A percentile compares a stretch with the other conserved stretches of the same genome.
phyloP scores from a whole-genome alignment of 2,113 vertebrate species.

The Catharus bicknelli region DNA sequence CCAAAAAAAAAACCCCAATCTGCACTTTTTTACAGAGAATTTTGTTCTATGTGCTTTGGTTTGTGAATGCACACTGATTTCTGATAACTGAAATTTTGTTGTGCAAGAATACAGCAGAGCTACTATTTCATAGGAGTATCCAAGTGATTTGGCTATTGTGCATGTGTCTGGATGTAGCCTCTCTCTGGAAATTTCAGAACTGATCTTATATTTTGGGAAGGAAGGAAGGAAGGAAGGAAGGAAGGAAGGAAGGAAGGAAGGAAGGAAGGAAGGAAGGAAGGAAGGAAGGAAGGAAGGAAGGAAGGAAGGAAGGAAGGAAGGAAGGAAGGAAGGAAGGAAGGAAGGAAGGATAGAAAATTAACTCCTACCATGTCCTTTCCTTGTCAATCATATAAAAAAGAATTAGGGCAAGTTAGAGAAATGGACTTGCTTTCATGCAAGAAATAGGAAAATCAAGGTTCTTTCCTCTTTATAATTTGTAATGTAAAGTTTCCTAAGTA shows the following conservation, averaged over 20 bases:
- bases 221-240: too few species aligned
- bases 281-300: background rate
- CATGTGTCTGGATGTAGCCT: background rate
- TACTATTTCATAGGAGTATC: background rate
- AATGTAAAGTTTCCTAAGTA: background rate
- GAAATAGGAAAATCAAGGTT: background rate
- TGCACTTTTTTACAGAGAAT: background rate
- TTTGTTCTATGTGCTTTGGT: background rate
- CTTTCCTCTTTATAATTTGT: background rate
- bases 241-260: too few species aligned
- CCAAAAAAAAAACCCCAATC: background rate
- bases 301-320: background rate
- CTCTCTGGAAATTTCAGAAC: background rate
- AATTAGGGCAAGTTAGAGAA: background rate
- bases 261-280: background rate
- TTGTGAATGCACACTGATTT: background rate
- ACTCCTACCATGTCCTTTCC: background rate
- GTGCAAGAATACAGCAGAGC: background rate
- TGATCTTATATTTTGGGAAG: background rate
- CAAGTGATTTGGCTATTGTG: background rate
- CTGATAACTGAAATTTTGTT: background rate
- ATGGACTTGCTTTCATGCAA: background rate
- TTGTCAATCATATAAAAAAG: background rate
- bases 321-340: background rate
- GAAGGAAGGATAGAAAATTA: background rate